Evolutionary conservation across 64 coral and sea anemone genomes (phyloP).

Genomic region (Acropora tenuis): DNA sequence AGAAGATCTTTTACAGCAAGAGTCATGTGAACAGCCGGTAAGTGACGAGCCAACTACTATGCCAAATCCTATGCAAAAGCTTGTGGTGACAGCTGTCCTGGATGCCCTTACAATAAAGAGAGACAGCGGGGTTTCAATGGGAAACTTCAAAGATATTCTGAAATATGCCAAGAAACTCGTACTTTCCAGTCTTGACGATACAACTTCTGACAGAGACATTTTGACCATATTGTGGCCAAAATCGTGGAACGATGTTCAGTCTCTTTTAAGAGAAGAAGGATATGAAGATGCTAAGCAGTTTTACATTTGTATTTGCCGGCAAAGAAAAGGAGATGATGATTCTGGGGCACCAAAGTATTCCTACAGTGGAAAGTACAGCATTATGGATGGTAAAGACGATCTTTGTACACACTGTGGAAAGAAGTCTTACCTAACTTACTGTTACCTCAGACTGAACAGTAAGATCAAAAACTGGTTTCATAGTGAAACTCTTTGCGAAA

Average conservation of each 20-base stretch:
- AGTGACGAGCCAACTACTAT: not conserved
- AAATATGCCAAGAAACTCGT: slow-evolving; percentile 66
- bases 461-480: not conserved
- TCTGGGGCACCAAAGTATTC: slow-evolving; percentile 8
- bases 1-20: not conserved
- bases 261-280: slow-evolving; percentile 62
- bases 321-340: slow-evolving; percentile 7
- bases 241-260: slow-evolving; percentile 64
- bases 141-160: slow-evolving; percentile 68
- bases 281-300: slow-evolving; percentile 63
- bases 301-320: slow-evolving; percentile 51
- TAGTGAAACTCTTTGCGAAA: not conserved
- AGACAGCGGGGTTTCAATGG: slow-evolving; percentile 43
- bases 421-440: not conserved
- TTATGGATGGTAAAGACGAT: slow-evolving; percentile 41
- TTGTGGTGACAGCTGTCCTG: slow-evolving; percentile 69
- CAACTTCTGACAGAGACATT: slow-evolving; percentile 19
- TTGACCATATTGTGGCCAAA: slow-evolving; percentile 67
- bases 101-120: slow-evolving; percentile 68
- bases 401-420: not conserved
- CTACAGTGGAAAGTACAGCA: not conserved
- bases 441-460: not conserved
- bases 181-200: slow-evolving; percentile 29
- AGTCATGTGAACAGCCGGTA: not conserved
- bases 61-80: slow-evolving; percentile 41